Conservation (phyloP, 1,140 invertebrate species). For the Lepidostoma basale region DNA sequence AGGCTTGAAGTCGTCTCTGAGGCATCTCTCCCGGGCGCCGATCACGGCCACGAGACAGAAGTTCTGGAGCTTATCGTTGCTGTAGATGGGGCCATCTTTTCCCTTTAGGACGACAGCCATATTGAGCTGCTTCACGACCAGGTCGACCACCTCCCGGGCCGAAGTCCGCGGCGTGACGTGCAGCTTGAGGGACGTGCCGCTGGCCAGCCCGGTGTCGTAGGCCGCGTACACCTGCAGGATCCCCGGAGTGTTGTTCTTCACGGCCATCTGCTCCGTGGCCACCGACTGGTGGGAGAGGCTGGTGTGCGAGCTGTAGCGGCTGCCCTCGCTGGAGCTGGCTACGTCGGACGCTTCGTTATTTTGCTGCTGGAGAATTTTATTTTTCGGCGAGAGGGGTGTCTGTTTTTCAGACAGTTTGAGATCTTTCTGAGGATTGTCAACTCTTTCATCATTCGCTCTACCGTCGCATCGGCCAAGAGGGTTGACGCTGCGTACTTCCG, state of each 20-base stretch:
- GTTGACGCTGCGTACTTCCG: slow-evolving; percentile 7
- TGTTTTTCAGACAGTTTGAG: slow-evolving; percentile 48
- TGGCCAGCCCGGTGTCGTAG: slow-evolving; percentile 91
- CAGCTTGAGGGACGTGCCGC: slow-evolving; percentile 89
- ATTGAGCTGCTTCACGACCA: slow-evolving; percentile 93
- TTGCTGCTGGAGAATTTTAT: slow-evolving; percentile 32
- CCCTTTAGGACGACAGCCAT: slow-evolving; percentile 89
- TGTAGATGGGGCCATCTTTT: slow-evolving; percentile 84
- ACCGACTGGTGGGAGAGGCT: slow-evolving; percentile 39
- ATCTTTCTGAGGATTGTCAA: slow-evolving; percentile 54
- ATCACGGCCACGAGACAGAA: slow-evolving; percentile 95
- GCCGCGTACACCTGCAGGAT: slow-evolving; percentile 90
- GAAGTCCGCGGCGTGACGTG: slow-evolving; percentile 90
- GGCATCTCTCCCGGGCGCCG: slow-evolving; percentile 86
- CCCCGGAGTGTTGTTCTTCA: slow-evolving; percentile 54
- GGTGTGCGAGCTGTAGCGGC: slow-evolving; percentile 38
- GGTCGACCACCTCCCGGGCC: slow-evolving; percentile 89
- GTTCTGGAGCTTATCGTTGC: slow-evolving; percentile 76
- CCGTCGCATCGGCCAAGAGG: slow-evolving; percentile 17
- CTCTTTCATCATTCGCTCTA: slow-evolving; percentile 48
- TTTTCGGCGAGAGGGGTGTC: slow-evolving; percentile 18
- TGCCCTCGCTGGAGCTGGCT: slow-evolving; percentile 41
- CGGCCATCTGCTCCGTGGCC: slow-evolving; percentile 38
- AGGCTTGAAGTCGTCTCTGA: slow-evolving; percentile 91
- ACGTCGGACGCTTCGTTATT: slow-evolving; percentile 35